Evolutionary conservation across 2,888 invertebrate genomes (phyloP).

Genomic region (Drosophila setosimentum): DNA sequence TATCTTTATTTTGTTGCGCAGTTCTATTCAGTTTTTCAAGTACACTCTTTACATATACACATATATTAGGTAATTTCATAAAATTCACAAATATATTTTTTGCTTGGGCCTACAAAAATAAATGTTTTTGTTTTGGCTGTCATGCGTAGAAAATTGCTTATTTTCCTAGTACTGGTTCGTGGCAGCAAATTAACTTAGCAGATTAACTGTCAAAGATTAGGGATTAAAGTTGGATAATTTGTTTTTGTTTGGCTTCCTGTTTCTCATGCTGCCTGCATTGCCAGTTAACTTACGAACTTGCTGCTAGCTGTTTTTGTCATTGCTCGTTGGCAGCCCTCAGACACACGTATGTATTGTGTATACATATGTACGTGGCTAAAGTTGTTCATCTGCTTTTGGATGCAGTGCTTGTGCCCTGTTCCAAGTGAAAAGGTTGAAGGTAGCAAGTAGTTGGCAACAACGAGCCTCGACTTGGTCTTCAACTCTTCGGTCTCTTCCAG

Average conservation of each 20-base stretch:
- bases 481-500: constrained; percentile 18
- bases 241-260: constrained; percentile 28
- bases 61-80: constrained; percentile 15
- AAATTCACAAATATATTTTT: constrained; percentile 37
- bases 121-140: constrained; percentile 37
- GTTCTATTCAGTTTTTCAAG: constrained; percentile 20
- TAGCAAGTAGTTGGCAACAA: constrained; percentile 37
- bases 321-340: constrained; percentile 8
- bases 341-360: neutral
- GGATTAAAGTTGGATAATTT: constrained; percentile 33
- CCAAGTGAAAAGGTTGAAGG: constrained; percentile 73
- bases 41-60: constrained; percentile 18
- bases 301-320: constrained; percentile 16
- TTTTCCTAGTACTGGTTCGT: constrained; percentile 18
- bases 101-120: constrained; percentile 34
- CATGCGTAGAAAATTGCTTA: constrained; percentile 6
- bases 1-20: constrained; percentile 10
- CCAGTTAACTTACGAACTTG: constrained; percentile 9
- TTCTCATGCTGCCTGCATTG: constrained; percentile 10
- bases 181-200: constrained; percentile 51
- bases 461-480: constrained; percentile 32
- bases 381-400: constrained; percentile 46
- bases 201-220: constrained; percentile 76
- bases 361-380: constrained; percentile 10
- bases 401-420: constrained; percentile 16